Evolutionary conservation across 2,888 invertebrate species (phyloP).

Genomic region (Neuroscelio doddi): DNA sequence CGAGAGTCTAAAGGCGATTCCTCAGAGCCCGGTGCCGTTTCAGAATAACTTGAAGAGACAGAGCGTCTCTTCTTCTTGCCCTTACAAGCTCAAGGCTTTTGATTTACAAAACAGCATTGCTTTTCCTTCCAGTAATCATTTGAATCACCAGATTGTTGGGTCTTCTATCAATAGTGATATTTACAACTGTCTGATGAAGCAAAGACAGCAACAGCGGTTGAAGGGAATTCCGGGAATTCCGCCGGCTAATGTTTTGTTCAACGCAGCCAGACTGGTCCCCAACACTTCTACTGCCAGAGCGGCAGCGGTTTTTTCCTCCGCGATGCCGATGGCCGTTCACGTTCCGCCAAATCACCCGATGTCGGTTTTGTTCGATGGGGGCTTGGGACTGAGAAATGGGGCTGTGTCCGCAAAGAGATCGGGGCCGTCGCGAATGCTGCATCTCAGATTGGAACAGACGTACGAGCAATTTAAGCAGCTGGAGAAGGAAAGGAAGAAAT

Average conservation of each 20-base stretch:
- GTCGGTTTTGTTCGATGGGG: conserved; percentile 61
- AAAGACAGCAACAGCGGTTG: conserved; percentile 58
- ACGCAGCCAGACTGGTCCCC: conserved; percentile 60
- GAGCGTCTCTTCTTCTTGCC: conserved; percentile 48
- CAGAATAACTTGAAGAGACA: conserved; percentile 59
- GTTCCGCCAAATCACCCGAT: conserved; percentile 61
- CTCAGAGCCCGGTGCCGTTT: conserved; percentile 54
- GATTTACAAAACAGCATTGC: conserved; percentile 59
- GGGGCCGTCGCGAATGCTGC: conserved; percentile 78
- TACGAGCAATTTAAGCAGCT: conserved; percentile 86
- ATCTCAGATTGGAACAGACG: conserved; percentile 82
- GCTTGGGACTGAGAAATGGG: conserved; percentile 58
- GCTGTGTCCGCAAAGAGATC: conserved; percentile 68
- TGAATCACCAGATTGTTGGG: conserved; percentile 57
- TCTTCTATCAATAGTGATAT: conserved; percentile 58
- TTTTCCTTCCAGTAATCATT: conserved; percentile 53
- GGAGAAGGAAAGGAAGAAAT: conserved; percentile 86
- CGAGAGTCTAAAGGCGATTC: conserved; percentile 58
- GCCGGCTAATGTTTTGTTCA: conserved; percentile 63
- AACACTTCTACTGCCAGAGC: conserved; percentile 50
- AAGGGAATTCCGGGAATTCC: conserved; percentile 54
- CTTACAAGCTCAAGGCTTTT: conserved; percentile 61
- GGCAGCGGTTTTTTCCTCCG: conserved; percentile 56
- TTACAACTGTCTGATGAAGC: conserved; percentile 63
- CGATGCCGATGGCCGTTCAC: conserved; percentile 60